These are phyloP conservation scores for Choreutis nemorana DNA, from an alignment of 2,888 invertebrate species.

Conservation along the genomic window DNA sequence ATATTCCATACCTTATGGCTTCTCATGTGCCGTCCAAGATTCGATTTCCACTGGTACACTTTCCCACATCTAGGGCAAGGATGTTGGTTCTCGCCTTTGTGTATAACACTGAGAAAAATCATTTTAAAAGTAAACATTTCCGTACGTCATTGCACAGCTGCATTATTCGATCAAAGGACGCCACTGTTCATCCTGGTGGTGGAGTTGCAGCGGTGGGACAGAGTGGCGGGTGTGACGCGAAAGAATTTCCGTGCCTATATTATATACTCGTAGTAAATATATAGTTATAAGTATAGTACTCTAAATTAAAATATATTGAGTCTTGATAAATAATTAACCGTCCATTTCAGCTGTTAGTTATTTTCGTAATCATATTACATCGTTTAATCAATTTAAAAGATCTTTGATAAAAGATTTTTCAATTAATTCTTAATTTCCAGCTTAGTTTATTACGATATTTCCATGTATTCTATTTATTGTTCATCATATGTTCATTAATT, in stretches of 20 bases:
- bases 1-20: conserved; percentile 39
- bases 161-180: too few relatives aligned
- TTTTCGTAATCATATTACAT: too few relatives aligned
- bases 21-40: conserved; percentile 47
- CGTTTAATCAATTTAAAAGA: too few relatives aligned
- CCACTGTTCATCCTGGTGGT: neutral
- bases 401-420: too few relatives aligned
- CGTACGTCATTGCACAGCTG: too few relatives aligned
- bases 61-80: conserved; percentile 52
- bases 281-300: neutral
- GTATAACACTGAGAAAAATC: conserved; percentile 38
- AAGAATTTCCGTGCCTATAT: neutral
- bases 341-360: too few relatives aligned
- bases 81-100: conserved; percentile 46
- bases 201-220: neutral
- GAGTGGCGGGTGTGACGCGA: neutral
- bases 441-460: too few relatives aligned
- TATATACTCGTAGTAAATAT: neutral
- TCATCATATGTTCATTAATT: too few relatives aligned
- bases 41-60: conserved; percentile 56
- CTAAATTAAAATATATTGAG: neutral
- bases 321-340: too few relatives aligned
- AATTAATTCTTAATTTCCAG: too few relatives aligned
- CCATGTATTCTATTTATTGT: too few relatives aligned
- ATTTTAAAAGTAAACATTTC: too few relatives aligned